Evolutionary conservation across 2,888 invertebrate species (phyloP).

Genomic region (Plebejus anna): DNA sequence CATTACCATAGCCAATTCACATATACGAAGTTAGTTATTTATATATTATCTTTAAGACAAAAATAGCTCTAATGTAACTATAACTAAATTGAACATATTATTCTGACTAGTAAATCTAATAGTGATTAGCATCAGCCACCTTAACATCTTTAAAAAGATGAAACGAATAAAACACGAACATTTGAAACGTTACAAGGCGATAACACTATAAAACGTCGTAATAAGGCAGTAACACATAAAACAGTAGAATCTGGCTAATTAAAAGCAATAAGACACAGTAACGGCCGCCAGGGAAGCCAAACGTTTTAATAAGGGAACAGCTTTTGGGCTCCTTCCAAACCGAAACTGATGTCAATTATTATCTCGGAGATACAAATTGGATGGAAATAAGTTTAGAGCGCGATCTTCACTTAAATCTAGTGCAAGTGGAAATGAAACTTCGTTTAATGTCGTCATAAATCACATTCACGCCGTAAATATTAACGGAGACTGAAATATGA

Average conservation of each 20-base stretch:
- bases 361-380: conserved; percentile 43
- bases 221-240: conserved; percentile 31
- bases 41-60: not conserved
- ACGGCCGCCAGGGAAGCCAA: conserved; percentile 33
- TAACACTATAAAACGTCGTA: conserved; percentile 26
- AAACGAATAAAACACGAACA: conserved; percentile 11
- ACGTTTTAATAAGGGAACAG: conserved; percentile 33
- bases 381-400: conserved; percentile 40
- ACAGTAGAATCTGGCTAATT: conserved; percentile 33
- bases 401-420: conserved; percentile 26
- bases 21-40: not conserved
- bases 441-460: conserved; percentile 20
- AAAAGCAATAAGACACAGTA: conserved; percentile 32
- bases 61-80: not conserved
- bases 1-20: too few relatives aligned
- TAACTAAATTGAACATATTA: not conserved
- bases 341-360: conserved; percentile 44
- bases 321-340: conserved; percentile 36
- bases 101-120: not conserved
- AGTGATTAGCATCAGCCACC: not conserved
- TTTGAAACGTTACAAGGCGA: conserved; percentile 25
- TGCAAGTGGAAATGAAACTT: conserved; percentile 20
- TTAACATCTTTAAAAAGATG: not conserved
- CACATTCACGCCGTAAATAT: conserved; percentile 19
- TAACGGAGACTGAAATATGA: conserved; percentile 25